Evolutionary conservation across 2,797 vertebrate genomes (phyloP).

Genomic region (Tragopan temminckii): DNA sequence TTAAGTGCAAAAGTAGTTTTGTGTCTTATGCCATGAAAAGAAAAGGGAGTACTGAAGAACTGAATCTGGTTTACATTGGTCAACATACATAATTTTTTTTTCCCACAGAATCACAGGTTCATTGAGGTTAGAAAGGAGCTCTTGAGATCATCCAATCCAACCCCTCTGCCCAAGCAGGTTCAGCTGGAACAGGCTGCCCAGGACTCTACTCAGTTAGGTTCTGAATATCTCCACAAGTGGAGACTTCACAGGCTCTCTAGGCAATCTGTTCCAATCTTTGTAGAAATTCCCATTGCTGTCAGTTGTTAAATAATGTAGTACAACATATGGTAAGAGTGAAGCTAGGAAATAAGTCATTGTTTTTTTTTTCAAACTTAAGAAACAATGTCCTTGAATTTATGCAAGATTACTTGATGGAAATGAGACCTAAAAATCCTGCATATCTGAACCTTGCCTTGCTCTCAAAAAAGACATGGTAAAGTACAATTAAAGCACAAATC

Average conservation of each 20-base stretch:
- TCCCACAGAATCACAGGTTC: neutral
- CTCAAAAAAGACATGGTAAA: neutral
- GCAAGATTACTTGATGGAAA: neutral
- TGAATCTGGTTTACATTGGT: neutral
- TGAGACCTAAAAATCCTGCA: neutral
- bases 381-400: neutral
- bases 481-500: neutral
- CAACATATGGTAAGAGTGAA: neutral
- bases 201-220: neutral
- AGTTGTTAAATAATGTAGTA: neutral
- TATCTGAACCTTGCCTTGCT: neutral
- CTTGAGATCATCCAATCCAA: neutral
- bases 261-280: neutral
- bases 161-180: neutral
- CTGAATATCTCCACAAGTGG: neutral
- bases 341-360: neutral
- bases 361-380: neutral
- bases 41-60: neutral
- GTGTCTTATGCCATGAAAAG: neutral
- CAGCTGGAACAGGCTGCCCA: neutral
- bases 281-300: neutral
- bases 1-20: neutral
- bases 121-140: neutral
- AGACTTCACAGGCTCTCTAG: neutral
- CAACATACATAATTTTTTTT: neutral